Evolutionary conservation across 92 coral and sea anemone species (phyloP).

Genomic region (Umimayanthus kanabou): DNA sequence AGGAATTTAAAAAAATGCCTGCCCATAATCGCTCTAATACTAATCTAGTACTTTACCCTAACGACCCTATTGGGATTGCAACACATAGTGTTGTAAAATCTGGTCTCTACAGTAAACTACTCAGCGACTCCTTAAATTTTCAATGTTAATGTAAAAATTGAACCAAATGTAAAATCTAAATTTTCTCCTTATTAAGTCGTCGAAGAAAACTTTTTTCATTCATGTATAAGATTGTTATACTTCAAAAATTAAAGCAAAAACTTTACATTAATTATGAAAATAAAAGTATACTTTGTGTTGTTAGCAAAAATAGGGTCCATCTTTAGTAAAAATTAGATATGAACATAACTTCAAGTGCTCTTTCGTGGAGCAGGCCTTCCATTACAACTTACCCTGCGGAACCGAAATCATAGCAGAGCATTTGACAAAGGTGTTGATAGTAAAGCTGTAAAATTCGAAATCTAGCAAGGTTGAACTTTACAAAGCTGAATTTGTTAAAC

Average conservation of each 20-base stretch:
- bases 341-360: background rate
- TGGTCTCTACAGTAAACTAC: background rate
- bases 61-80: background rate
- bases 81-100: background rate
- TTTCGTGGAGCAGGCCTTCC: background rate
- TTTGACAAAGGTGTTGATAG: conserved; percentile 14
- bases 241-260: background rate
- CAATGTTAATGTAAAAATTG: background rate
- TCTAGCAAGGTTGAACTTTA: background rate
- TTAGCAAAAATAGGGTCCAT: conserved; percentile 27
- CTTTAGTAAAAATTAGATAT: background rate
- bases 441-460: background rate
- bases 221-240: background rate
- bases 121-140: background rate
- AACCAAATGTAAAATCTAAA: background rate
- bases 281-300: conserved; percentile 8
- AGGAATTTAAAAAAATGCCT: background rate
- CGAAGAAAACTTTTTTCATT: background rate
- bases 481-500: background rate
- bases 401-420: background rate
- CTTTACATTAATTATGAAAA: background rate
- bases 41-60: background rate
- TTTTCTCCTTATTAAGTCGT: background rate
- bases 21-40: background rate
- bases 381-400: background rate